Conservation (phyloP, 2,113 vertebrate genomes). For the Sinocyclocheilus anshuiensis region DNA sequence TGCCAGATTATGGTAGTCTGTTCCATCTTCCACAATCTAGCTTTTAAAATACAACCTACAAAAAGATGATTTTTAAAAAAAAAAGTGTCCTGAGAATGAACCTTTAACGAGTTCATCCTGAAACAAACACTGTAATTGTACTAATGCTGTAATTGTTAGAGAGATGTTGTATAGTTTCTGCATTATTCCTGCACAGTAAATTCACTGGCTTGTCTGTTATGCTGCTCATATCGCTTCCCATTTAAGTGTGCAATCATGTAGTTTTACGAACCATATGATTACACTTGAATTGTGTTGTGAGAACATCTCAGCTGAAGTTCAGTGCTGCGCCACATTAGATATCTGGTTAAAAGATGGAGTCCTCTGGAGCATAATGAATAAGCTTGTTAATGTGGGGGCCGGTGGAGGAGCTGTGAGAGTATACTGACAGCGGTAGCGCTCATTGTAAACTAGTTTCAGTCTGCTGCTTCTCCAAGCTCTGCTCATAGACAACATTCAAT, state of each 20-base stretch:
- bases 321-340: conserved; percentile 7
- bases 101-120: not conserved
- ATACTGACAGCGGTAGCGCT: conserved; percentile 17
- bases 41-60: not conserved
- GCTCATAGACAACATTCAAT: conserved; percentile 30
- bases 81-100: not conserved
- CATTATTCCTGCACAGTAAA: not conserved
- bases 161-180: not conserved
- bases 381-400: not conserved
- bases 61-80: not conserved
- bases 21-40: not conserved
- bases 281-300: not conserved
- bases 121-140: conserved; percentile 3
- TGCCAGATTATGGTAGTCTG: not conserved
- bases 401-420: conserved; percentile 18
- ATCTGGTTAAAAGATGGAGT: conserved; percentile 18
- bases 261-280: conserved; percentile 5
- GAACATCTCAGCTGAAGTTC: not conserved
- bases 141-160: not conserved
- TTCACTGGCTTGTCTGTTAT: not conserved
- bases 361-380: conserved; percentile 21
- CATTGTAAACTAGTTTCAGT: conserved; percentile 40
- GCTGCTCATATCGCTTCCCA: not conserved
- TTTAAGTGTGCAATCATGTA: not conserved
- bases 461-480: conserved; percentile 25